phyloP scores from a whole-genome alignment of 2,797 vertebrate species.

The Tauraco hartlaubi region DNA sequence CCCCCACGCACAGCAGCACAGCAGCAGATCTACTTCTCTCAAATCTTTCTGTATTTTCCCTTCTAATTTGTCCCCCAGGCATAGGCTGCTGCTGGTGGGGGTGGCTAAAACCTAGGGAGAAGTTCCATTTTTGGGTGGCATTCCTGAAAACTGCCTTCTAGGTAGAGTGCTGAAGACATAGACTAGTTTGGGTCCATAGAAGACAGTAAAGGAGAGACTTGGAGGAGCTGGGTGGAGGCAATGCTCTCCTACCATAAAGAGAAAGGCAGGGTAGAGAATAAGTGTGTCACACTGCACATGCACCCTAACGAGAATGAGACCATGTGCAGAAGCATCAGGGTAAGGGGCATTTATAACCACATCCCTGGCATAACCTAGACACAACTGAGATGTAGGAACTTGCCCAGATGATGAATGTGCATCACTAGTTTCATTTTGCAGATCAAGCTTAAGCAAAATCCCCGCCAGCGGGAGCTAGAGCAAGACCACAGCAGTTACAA shows the following conservation, averaged over 20 bases:
- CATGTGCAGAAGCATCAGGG: background rate
- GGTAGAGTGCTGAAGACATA: background rate
- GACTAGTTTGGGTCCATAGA: background rate
- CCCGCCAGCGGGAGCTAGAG: background rate
- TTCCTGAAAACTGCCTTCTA: background rate
- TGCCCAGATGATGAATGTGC: background rate
- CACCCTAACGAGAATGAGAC: background rate
- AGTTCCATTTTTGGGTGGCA: fast-evolving
- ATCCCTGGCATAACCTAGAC: background rate
- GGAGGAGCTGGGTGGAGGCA: background rate
- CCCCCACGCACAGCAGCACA: background rate
- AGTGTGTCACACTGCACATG: background rate
- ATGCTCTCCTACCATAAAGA: background rate
- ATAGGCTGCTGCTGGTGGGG: background rate
- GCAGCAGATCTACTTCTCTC: background rate
- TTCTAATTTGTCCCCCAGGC: background rate
- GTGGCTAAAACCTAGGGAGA: background rate
- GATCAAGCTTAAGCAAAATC: background rate
- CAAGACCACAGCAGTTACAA: background rate
- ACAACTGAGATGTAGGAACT: background rate
- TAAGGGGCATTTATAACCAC: background rate
- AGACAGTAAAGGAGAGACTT: background rate
- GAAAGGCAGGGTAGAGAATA: background rate
- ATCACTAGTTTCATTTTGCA: background rate
- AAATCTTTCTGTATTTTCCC: background rate